These are phyloP conservation scores for Fregetta grallaria DNA, from an alignment of 2,113 vertebrate species.

Conservation along the genomic window DNA sequence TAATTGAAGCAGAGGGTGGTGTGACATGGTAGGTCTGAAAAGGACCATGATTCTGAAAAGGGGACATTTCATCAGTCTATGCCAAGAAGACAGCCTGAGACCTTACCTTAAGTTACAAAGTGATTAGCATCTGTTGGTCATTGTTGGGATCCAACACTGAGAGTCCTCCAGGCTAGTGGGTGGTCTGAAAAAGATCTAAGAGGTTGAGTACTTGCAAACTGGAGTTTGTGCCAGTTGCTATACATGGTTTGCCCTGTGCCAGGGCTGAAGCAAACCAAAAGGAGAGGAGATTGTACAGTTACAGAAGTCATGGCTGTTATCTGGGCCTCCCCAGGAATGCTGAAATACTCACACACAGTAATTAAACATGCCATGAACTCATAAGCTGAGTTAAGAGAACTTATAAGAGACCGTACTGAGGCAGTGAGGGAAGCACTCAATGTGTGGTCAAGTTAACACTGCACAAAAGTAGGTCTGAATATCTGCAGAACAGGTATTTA, in stretches of 20 bases:
- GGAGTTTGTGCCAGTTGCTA: neutral
- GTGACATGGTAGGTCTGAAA: neutral
- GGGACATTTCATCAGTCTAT: neutral
- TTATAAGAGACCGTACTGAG: neutral
- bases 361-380: neutral
- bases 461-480: neutral
- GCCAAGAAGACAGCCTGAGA: neutral
- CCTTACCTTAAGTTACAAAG: neutral
- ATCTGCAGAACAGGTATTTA: neutral
- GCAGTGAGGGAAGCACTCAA: neutral
- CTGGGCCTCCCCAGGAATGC: neutral
- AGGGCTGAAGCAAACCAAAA: neutral
- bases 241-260: neutral
- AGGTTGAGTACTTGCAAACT: neutral
- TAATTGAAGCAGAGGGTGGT: neutral
- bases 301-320: neutral
- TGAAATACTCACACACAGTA: neutral
- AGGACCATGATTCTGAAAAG: neutral
- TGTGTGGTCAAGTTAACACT: neutral
- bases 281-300: neutral
- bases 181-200: neutral
- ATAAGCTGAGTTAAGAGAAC: neutral
- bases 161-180: neutral
- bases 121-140: neutral
- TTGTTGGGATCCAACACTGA: neutral